Base-by-base conservation (phyloP, 2,888 invertebrate genomes). In the Petrophora chlorosata region DNA sequence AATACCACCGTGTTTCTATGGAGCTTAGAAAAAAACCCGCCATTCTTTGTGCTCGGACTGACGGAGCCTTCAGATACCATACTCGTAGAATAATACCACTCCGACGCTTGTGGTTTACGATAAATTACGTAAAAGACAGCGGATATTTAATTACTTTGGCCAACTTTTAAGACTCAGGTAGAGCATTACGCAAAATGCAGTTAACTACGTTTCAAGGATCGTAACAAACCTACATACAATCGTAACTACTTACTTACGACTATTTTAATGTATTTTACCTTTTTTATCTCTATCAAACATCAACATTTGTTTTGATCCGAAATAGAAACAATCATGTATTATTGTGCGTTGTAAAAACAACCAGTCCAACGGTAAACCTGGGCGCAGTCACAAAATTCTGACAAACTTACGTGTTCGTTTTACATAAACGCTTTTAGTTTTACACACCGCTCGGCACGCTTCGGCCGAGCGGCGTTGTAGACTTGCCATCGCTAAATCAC, bases 381-480 rank as follows among this genome's bases (percentile, higher is more conserved):
- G 49, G 45, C 42, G 29, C 56, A 54, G 58, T 59, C 61, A 58
- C 47, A 39, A 56, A 40, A 67, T 61, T 63, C 54, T 53, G 61
- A 38, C 44, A 48, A 57, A 52, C 55, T 44, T 48, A 23, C 50
- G 22, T 50, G 61, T 71, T 65, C 55, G 63, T 60, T 68, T 63
- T 77, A 72, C 81, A 82, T 71, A 55, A 59, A 49, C 61, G 70
- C 61, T 67, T 71, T 47, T 59, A 68, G 62, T 67, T 66, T 54
- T 44, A 61, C 43, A 60, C 51, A 36, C 45, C 29, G 53, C 39
- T 52, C 54, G 44, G 50, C 41, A 50, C 51, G 54, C 50, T 25
- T 52, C 51, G 53, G 56, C 51, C 59, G 76, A 70, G 63, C 76
- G 54, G 77, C 77, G 68, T 68, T 82, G 83, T 76, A 79, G 66